Evolutionary conservation across 2,113 vertebrate genomes (phyloP).

Genomic region (Thomomys bottae): DNA sequence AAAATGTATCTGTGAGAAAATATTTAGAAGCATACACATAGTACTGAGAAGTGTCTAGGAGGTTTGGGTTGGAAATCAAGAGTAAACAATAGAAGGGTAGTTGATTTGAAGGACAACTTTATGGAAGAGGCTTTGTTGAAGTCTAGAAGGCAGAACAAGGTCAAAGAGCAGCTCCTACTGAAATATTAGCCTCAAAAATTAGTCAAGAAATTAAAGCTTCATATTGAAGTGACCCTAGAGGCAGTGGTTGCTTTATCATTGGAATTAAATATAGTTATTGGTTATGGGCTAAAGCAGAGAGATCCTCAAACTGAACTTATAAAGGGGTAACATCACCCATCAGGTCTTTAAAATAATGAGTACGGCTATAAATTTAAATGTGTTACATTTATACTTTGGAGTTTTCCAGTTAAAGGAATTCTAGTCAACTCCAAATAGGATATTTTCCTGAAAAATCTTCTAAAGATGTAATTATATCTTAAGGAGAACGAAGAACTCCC

Average conservation of each 20-base stretch:
- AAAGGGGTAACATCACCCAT: not conserved
- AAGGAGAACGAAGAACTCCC: not conserved
- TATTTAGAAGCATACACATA: not conserved
- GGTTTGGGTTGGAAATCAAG: not conserved
- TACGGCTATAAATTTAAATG: not conserved
- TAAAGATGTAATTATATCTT: not conserved
- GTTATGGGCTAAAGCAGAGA: not conserved
- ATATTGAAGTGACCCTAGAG: not conserved
- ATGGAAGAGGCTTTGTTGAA: not conserved
- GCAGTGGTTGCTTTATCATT: not conserved
- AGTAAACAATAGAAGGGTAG: not conserved
- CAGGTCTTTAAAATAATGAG: not conserved
- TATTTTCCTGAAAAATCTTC: not conserved
- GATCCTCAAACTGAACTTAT: not conserved
- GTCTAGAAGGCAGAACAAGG: rapidly evolving
- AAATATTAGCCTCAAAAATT: not conserved
- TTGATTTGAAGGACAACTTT: not conserved
- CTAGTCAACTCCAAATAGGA: not conserved
- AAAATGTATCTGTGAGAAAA: not conserved
- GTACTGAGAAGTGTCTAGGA: not conserved
- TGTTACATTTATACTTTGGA: not conserved
- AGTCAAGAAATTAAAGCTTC: not conserved
- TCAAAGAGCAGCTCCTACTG: not conserved
- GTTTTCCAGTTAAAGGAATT: not conserved
- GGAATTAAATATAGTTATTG: not conserved